Evolutionary conservation across 2,113 vertebrate species (phyloP).

Genomic region (Diadophis punctatus): DNA sequence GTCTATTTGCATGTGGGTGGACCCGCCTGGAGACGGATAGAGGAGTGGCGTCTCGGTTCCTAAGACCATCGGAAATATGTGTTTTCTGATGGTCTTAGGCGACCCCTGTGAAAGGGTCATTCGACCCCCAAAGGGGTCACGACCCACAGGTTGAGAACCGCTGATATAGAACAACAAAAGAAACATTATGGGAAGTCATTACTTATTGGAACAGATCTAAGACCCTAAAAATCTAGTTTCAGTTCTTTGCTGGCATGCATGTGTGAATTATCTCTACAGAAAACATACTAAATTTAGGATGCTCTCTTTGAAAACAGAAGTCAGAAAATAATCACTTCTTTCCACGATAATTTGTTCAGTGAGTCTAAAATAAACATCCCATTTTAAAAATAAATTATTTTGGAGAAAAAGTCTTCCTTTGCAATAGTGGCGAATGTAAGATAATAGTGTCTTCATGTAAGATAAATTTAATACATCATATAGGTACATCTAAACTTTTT

Average conservation of each 20-base stretch:
- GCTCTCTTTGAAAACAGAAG: not conserved
- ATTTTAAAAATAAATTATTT: not conserved
- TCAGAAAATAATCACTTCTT: not conserved
- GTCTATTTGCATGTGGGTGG: no score
- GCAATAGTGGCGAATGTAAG: no score
- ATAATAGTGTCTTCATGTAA: not conserved
- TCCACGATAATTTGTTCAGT: not conserved
- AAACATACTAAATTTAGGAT: not conserved
- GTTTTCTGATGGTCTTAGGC: no score
- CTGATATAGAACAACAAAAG: not conserved
- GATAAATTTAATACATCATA: not conserved
- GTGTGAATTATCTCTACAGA: not conserved
- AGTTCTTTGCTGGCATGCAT: not conserved
- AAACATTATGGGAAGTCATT: not conserved
- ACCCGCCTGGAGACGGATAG: no score
- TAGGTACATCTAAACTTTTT: not conserved
- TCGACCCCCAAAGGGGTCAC: no score
- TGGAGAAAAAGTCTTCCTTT: no score
- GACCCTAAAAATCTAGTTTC: not conserved
- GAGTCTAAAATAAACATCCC: not conserved
- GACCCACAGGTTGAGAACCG: no score
- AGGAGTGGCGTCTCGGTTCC: no score
- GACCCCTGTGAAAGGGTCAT: no score
- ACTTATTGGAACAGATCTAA: not conserved
- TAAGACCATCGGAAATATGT: no score